These are phyloP conservation scores for Acomys russatus DNA, from an alignment of 2,797 vertebrate species.

Conservation along the genomic window DNA sequence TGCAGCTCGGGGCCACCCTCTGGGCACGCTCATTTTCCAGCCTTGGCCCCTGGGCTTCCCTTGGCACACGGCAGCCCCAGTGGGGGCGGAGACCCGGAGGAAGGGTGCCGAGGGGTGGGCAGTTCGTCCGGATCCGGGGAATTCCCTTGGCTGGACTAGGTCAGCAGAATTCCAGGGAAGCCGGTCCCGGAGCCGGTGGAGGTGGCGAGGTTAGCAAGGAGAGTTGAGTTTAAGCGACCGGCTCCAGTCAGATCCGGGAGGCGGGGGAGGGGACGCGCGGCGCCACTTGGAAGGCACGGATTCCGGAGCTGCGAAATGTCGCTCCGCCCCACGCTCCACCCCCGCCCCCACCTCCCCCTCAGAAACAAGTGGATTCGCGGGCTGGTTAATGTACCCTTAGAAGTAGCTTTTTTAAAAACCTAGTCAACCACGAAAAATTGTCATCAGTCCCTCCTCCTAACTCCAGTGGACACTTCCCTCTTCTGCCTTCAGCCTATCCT, in stretches of 20 bases:
- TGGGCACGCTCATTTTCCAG: slow-evolving; percentile 70
- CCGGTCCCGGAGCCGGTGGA: rapidly evolving
- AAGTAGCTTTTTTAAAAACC: slow-evolving; percentile 73
- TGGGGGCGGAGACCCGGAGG: slow-evolving; percentile 75
- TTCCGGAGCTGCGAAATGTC: slow-evolving; percentile 53
- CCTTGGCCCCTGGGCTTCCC: slow-evolving; percentile 52
- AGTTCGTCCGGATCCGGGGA: neutral
- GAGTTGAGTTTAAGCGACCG: neutral
- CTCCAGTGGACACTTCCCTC: neutral
- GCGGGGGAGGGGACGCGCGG: neutral
- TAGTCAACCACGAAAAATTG: slow-evolving; percentile 59
- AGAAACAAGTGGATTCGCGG: slow-evolving; percentile 73
- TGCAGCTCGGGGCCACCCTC: slow-evolving; percentile 65
- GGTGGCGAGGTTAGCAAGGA: neutral
- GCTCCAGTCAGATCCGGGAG: neutral
- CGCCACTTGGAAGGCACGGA: slow-evolving; percentile 47
- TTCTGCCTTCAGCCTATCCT: neutral
- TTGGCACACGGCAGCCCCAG: slow-evolving; percentile 65
- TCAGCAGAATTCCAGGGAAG: neutral
- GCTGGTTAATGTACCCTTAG: slow-evolving; percentile 55
- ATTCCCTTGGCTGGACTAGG: neutral
- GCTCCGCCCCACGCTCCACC: slow-evolving; percentile 80
- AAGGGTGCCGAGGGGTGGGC: slow-evolving; percentile 67
- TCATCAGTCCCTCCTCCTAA: slow-evolving; percentile 19
- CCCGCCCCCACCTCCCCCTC: slow-evolving; percentile 49